A percentile compares a stretch with the other conserved stretches of the same genome.
phyloP scores from a whole-genome alignment of 2,797 vertebrate species.

The Rachycentron canadum region DNA sequence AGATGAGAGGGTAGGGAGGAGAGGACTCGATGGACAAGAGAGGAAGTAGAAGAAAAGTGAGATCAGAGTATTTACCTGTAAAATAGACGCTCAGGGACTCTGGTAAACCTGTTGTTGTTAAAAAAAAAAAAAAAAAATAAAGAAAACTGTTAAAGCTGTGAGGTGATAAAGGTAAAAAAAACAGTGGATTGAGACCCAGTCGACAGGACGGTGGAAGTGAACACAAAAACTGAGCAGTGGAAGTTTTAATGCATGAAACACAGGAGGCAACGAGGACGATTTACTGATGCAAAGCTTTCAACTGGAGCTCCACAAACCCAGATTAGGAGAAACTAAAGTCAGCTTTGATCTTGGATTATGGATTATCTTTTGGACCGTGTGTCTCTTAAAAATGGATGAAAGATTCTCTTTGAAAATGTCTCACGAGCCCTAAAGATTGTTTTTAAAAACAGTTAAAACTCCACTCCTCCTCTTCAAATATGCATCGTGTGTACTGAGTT shows the following conservation, averaged over 20 bases:
- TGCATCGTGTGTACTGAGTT: neutral
- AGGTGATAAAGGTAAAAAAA: constrained; percentile 24
- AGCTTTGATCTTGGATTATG: constrained; percentile 60
- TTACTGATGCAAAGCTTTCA: constrained; percentile 34
- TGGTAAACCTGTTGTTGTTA: constrained; percentile 69
- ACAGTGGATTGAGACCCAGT: neutral
- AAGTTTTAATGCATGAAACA: constrained; percentile 19
- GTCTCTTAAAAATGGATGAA: neutral
- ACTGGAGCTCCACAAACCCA: constrained; percentile 37
- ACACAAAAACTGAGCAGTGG: constrained; percentile 21
- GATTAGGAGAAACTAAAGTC: constrained; percentile 38
- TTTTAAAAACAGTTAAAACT: constrained; percentile 1
- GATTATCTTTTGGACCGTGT: constrained; percentile 9
- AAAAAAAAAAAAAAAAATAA: neutral
- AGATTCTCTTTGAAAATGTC: neutral
- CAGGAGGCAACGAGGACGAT: constrained; percentile 10
- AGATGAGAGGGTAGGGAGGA: too few species aligned
- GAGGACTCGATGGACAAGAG: neutral
- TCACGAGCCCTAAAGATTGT: neutral
- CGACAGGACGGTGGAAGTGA: neutral
- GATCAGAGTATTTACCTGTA: constrained; percentile 72
- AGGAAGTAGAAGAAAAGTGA: neutral
- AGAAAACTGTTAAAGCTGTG: constrained; percentile 1
- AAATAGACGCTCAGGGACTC: constrained; percentile 81
- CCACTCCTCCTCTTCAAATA: neutral